These are phyloP conservation scores for Chlamydotis undulata DNA, from an alignment of 2,113 vertebrate genomes.

Conservation along the genomic window DNA sequence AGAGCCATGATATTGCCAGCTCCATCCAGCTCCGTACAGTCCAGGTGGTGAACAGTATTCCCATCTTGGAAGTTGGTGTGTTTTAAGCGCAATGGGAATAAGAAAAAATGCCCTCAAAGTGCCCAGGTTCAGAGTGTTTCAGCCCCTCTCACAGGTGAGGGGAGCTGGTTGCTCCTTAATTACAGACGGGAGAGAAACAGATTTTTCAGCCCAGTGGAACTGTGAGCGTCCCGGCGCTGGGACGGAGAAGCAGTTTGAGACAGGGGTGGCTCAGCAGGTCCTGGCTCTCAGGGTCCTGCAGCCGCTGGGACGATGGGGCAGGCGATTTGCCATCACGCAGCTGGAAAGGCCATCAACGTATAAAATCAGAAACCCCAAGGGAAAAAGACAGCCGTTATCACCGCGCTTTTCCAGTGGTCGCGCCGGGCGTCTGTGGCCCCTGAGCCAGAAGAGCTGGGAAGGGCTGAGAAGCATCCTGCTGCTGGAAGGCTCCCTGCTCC, in stretches of 20 bases:
- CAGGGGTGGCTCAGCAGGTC: neutral
- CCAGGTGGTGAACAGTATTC: neutral
- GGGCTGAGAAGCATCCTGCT: neutral
- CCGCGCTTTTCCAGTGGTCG: no score
- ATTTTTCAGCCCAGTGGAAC: neutral
- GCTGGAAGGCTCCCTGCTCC: neutral
- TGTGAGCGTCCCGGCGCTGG: neutral
- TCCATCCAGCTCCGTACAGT: neutral
- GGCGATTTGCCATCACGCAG: rapidly evolving
- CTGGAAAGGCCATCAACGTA: neutral
- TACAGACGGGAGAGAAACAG: neutral
- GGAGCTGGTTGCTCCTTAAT: neutral
- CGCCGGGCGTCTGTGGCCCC: neutral
- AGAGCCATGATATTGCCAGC: neutral
- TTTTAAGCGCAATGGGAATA: neutral
- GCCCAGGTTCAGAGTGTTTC: neutral
- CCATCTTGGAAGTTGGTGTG: neutral
- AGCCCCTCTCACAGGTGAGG: neutral
- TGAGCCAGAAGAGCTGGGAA: neutral
- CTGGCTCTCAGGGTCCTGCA: rapidly evolving
- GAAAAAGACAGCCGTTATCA: no score
- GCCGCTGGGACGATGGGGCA: neutral
- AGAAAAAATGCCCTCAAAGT: neutral
- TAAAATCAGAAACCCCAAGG: neutral
- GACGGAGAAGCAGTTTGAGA: neutral